Percentiles rank a stretch among this genome's conserved stretches.
Conservation (phyloP, 2,113 vertebrate species). For the Microcebus lehilahytsara region DNA sequence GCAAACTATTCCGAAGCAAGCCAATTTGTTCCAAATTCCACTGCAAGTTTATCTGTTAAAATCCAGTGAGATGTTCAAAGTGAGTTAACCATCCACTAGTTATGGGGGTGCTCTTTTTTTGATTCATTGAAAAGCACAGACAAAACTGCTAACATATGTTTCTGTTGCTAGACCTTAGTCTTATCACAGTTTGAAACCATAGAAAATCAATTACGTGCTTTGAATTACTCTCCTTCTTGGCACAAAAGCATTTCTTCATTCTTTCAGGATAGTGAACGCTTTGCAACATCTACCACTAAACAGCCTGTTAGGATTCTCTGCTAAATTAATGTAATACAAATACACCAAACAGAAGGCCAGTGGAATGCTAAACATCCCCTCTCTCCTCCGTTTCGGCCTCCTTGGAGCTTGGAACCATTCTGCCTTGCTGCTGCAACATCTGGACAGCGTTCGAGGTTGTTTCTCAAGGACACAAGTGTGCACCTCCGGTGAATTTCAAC, state of each 20-base stretch:
- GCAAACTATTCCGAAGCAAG: constrained; percentile 51
- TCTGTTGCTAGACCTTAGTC: constrained; percentile 81
- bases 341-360: constrained; percentile 83
- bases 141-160: constrained; percentile 84
- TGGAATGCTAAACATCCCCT: constrained; percentile 84
- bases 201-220: constrained; percentile 85
- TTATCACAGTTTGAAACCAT: constrained; percentile 84
- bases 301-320: constrained; percentile 83
- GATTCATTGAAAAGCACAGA: constrained; percentile 73
- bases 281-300: constrained; percentile 80
- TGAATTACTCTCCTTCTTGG: constrained; percentile 80
- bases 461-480: constrained; percentile 84
- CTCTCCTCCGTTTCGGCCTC: constrained; percentile 82
- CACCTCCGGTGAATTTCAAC: constrained; percentile 88
- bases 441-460: constrained; percentile 85
- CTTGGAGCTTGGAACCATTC: constrained; percentile 81
- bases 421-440: constrained; percentile 85
- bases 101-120: constrained; percentile 43
- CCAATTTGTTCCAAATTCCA: constrained; percentile 69
- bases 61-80: constrained; percentile 76
- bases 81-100: constrained; percentile 75
- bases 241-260: constrained; percentile 82
- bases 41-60: constrained; percentile 73
- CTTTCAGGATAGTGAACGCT: constrained; percentile 76
- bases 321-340: constrained; percentile 82